Conservation (phyloP, 1,140 invertebrate species). For the Drosophila sturtevanti region DNA sequence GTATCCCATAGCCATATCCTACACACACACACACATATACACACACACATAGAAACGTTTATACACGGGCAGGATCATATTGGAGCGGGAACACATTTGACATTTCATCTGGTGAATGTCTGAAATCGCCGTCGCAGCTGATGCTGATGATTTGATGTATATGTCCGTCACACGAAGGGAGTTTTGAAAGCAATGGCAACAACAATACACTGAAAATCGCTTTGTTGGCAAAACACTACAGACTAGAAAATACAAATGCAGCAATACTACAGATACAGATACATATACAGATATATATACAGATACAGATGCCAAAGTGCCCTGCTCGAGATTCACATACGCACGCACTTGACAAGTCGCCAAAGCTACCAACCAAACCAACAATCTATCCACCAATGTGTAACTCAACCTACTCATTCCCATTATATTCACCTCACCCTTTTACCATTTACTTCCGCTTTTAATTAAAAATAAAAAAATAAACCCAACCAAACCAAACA, state of each 20-base stretch:
- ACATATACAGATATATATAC: conserved; percentile 15
- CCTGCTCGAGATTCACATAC: conserved; percentile 23
- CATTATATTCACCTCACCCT: neutral
- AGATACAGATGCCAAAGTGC: conserved; percentile 62
- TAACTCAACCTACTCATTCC: neutral
- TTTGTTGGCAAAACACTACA: conserved; percentile 80
- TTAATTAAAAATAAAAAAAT: conserved; percentile 80
- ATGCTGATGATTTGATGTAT: conserved; percentile 69
- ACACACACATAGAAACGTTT: conserved; percentile 8
- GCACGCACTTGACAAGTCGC: conserved; percentile 71
- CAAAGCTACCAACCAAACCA: conserved; percentile 28
- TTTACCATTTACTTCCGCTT: conserved; percentile 74
- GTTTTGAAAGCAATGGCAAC: conserved; percentile 30
- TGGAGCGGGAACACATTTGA: conserved; percentile 55
- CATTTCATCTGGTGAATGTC: conserved; percentile 70
- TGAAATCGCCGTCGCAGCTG: conserved; percentile 68
- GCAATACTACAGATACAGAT: conserved; percentile 9
- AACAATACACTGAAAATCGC: conserved; percentile 77
- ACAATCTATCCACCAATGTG: too few relatives aligned
- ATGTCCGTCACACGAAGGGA: conserved; percentile 44
- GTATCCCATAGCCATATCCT: conserved; percentile 16
- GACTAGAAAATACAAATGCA: neutral
- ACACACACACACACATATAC: conserved; percentile 7
- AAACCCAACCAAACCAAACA: conserved; percentile 63
- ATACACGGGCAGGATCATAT: conserved; percentile 28